A percentile compares a stretch with the other conserved stretches of the same genome.
Conservation (phyloP, 2,113 vertebrate genomes). For the Solea senegalensis region DNA sequence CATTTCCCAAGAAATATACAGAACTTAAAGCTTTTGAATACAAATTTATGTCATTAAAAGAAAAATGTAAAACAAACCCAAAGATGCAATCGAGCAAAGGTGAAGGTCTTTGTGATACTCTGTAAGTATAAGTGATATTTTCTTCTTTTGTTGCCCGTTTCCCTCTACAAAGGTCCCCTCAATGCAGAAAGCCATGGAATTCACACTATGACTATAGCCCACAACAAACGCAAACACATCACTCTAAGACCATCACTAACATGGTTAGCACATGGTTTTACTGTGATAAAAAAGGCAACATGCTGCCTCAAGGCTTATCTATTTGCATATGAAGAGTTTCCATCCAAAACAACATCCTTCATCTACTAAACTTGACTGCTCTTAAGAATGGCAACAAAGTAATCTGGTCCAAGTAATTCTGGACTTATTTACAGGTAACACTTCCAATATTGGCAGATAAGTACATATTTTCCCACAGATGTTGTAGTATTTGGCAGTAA, state of each 20-base stretch:
- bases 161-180: slow-evolving; percentile 42
- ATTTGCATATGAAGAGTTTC: slow-evolving; percentile 61
- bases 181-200: slow-evolving; percentile 54
- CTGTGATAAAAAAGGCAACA: slow-evolving; percentile 61
- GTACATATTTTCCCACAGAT: slow-evolving; percentile 14
- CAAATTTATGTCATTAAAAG: slow-evolving; percentile 63
- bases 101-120: slow-evolving; percentile 59
- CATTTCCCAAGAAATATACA: slow-evolving; percentile 74
- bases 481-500: slow-evolving; percentile 44
- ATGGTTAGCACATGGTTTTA: slow-evolving; percentile 61
- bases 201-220: slow-evolving; percentile 45
- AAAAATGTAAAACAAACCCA: slow-evolving; percentile 45
- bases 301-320: slow-evolving; percentile 63
- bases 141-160: slow-evolving; percentile 59
- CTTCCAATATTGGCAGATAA: slow-evolving; percentile 6
- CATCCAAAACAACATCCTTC: slow-evolving; percentile 47
- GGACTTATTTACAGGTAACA: slow-evolving; percentile 44
- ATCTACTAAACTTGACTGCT: slow-evolving; percentile 16
- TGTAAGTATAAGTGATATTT: slow-evolving; percentile 72
- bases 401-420: slow-evolving; percentile 5
- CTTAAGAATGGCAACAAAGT: slow-evolving; percentile 19
- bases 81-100: slow-evolving; percentile 61
- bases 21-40: slow-evolving; percentile 74
- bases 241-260: slow-evolving; percentile 59
- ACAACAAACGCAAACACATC: slow-evolving; percentile 43